Evolutionary conservation across 30 jellyfish, hydroid and myxozoan species (phyloP).

Genomic region (Chrysaora quinquecirrha): DNA sequence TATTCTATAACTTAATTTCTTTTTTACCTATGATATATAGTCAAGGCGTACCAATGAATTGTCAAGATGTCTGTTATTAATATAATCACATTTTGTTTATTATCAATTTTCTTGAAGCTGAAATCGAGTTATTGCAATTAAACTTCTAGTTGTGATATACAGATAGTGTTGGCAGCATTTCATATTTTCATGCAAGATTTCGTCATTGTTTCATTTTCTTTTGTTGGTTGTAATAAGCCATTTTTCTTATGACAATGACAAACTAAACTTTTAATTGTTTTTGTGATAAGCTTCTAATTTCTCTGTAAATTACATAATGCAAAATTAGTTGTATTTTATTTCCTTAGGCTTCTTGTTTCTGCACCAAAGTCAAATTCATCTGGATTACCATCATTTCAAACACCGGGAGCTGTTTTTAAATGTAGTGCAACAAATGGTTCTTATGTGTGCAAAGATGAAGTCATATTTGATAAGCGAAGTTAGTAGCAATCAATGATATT

Average conservation of each 20-base stretch:
- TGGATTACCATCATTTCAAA: slow-evolving; percentile 14
- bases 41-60: no score
- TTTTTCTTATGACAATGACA: no score
- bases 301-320: background rate
- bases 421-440: slow-evolving; percentile 76
- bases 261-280: no score
- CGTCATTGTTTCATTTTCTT: background rate
- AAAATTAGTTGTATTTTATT: background rate
- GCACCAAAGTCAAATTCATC: slow-evolving; percentile 86
- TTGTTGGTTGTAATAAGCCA: background rate
- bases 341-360: slow-evolving; percentile 76
- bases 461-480: slow-evolving; percentile 73
- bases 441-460: slow-evolving; percentile 58
- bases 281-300: background rate
- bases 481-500: no score
- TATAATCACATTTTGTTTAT: no score
- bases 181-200: background rate
- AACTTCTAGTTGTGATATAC: no score
- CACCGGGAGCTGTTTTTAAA: slow-evolving; percentile 87
- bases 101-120: no score
- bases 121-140: no score
- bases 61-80: no score
- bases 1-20: no score
- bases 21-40: no score
- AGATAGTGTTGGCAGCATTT: no score